A percentile compares a stretch with the other conserved stretches of the same genome.
Conservation (phyloP, 2,888 invertebrate species). For the Alentia gelatinosa region DNA sequence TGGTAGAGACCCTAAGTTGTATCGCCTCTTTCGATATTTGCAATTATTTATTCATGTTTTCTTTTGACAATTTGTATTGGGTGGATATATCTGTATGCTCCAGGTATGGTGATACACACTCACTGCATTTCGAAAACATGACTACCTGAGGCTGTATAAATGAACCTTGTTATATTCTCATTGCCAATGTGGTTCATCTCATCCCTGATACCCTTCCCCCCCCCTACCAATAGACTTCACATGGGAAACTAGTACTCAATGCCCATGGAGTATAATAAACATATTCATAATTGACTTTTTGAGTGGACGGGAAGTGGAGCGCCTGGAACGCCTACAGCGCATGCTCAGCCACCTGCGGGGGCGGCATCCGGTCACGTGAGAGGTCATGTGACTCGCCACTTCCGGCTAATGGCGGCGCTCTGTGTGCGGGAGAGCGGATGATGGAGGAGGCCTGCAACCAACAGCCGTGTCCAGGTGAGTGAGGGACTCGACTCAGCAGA, state of each 20-base stretch:
- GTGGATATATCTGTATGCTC: too few relatives aligned
- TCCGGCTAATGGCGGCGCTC: not conserved
- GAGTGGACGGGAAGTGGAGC: slow-evolving; percentile 42
- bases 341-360: slow-evolving; percentile 44
- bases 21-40: too few relatives aligned
- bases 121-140: too few relatives aligned
- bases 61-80: too few relatives aligned
- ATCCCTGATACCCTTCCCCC: not conserved
- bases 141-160: too few relatives aligned
- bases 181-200: too few relatives aligned
- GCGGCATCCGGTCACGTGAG: not conserved
- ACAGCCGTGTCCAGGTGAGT: not conserved
- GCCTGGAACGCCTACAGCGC: not conserved
- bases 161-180: too few relatives aligned
- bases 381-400: slow-evolving; percentile 23
- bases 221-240: not conserved
- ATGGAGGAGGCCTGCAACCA: not conserved
- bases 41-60: too few relatives aligned
- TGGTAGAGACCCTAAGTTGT: too few relatives aligned
- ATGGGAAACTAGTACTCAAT: too few relatives aligned
- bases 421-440: not conserved
- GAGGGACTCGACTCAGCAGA: too few relatives aligned
- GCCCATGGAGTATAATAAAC: not conserved
- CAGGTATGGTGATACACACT: too few relatives aligned
- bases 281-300: not conserved